These are phyloP conservation scores for Nibea coibor DNA, from an alignment of 2,113 vertebrate genomes.

Conservation along the genomic window DNA sequence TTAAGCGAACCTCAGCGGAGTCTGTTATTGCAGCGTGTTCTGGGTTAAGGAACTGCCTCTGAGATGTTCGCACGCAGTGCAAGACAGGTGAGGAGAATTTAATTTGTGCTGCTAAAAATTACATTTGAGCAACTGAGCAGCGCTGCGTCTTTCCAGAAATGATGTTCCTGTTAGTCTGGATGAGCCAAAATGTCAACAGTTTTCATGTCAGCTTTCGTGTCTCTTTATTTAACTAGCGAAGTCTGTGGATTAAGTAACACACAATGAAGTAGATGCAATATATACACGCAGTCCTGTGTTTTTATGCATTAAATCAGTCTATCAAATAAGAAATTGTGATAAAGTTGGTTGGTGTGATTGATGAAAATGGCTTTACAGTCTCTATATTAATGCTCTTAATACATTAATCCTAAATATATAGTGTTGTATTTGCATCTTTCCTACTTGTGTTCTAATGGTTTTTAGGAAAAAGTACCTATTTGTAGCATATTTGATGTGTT, in stretches of 20 bases:
- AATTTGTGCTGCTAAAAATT: neutral
- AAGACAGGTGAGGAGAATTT: neutral
- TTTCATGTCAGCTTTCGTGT: neutral
- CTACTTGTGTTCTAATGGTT: neutral
- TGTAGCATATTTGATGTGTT: neutral
- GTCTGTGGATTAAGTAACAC: neutral
- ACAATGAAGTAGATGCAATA: neutral
- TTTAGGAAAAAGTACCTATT: neutral
- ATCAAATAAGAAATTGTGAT: too few relatives aligned
- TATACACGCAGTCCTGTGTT: neutral
- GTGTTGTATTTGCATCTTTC: neutral
- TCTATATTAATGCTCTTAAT: too few relatives aligned
- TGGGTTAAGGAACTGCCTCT: neutral
- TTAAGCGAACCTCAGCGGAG: neutral
- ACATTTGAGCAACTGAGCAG: constrained; percentile 1
- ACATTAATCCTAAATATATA: neutral
- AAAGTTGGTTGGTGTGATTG: too few relatives aligned
- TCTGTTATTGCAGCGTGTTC: neutral
- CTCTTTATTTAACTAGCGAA: neutral
- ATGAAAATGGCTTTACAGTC: too few relatives aligned
- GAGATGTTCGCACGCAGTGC: neutral
- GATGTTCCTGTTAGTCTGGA: neutral
- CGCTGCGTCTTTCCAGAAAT: neutral
- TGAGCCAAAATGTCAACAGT: constrained; percentile 2
- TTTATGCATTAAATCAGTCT: neutral